Evolutionary conservation across 2,888 invertebrate genomes (phyloP).

Genomic region (Clivina fossor): DNA sequence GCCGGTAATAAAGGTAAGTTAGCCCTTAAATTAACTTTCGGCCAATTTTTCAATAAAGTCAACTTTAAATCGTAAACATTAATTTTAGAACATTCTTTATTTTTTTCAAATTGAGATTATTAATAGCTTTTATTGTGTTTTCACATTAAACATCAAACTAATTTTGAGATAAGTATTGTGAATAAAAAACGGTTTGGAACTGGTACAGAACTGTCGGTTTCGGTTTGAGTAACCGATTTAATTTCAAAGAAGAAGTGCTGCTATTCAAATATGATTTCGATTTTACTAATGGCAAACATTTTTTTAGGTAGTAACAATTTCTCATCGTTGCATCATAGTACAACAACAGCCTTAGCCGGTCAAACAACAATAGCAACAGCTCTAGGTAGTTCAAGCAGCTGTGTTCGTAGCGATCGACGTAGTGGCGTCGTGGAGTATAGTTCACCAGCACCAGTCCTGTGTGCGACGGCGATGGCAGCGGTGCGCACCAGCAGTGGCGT

Average conservation of each 20-base stretch:
- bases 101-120: too few relatives aligned
- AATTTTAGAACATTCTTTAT: too few relatives aligned
- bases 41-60: too few relatives aligned
- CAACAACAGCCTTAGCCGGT: neutral
- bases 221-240: too few relatives aligned
- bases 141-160: too few relatives aligned
- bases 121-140: too few relatives aligned
- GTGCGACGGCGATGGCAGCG: conserved; percentile 38
- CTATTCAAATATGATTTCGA: neutral
- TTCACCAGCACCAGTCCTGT: conserved; percentile 42
- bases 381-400: conserved; percentile 12
- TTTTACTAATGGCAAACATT: neutral
- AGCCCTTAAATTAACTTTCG: neutral
- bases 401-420: conserved; percentile 42
- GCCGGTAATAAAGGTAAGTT: conserved; percentile 41
- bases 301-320: neutral
- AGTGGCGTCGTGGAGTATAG: conserved; percentile 48
- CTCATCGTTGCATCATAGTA: neutral
- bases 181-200: too few relatives aligned
- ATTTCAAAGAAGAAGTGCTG: neutral
- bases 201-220: too few relatives aligned
- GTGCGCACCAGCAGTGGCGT: conserved; percentile 18
- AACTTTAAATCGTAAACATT: too few relatives aligned
- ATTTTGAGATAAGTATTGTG: too few relatives aligned
- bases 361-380: neutral